Evolutionary conservation across 2,888 invertebrate species (phyloP).

Genomic region (Clunio marinus): DNA sequence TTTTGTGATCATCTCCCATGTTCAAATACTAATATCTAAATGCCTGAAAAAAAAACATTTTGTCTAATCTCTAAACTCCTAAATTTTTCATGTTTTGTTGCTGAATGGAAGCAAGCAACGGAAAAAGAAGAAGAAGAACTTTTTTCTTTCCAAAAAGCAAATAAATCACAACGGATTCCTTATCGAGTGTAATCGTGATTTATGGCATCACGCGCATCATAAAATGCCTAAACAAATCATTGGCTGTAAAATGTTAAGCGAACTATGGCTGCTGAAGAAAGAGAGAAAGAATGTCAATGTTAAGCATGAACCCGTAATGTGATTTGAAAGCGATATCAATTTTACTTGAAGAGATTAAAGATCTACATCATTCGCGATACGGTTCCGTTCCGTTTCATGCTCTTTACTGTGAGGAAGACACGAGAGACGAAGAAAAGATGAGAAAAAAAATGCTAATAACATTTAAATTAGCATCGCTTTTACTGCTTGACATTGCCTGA

Average conservation of each 20-base stretch:
- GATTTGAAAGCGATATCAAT: slow-evolving; percentile 36
- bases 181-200: slow-evolving; percentile 26
- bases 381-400: neutral
- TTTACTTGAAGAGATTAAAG: slow-evolving; percentile 31
- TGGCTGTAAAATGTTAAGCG: neutral
- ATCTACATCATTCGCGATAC: slow-evolving; percentile 24
- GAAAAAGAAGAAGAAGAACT: neutral
- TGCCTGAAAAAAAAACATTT: too few species aligned
- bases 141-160: neutral
- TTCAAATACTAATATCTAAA: too few species aligned
- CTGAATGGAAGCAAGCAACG: neutral
- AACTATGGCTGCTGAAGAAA: too few species aligned
- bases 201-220: slow-evolving; percentile 26
- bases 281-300: slow-evolving; percentile 9
- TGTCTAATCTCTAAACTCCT: neutral
- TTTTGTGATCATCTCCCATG: too few species aligned
- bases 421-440: neutral
- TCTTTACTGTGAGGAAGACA: neutral
- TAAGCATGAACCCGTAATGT: slow-evolving; percentile 21
- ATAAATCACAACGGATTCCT: slow-evolving; percentile 29
- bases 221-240: slow-evolving; percentile 28
- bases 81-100: neutral
- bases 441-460: slow-evolving; percentile 30
- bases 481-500: neutral
- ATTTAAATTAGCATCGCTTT: slow-evolving; percentile 38